Evolutionary conservation across 2,797 vertebrate species (phyloP).

Genomic region (Cygnus olor): DNA sequence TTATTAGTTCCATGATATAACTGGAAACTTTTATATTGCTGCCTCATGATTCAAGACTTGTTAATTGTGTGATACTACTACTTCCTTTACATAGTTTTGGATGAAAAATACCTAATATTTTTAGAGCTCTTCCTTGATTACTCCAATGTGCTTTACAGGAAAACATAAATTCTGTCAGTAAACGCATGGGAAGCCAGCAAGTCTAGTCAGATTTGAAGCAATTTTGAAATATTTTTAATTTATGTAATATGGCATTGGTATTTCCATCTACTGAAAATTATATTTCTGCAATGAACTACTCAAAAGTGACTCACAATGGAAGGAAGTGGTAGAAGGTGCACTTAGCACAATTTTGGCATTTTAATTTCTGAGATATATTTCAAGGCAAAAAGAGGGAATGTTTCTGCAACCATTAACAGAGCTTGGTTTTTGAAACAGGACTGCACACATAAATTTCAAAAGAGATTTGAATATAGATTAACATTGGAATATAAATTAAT

Average conservation of each 20-base stretch:
- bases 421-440: not conserved
- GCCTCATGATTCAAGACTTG: not conserved
- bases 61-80: not conserved
- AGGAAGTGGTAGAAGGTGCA: not conserved
- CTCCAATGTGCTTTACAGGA: not conserved
- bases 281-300: conserved; percentile 11
- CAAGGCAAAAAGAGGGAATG: not conserved
- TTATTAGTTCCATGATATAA: not conserved
- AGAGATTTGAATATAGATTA: not conserved
- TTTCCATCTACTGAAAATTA: conserved; percentile 25
- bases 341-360: not conserved
- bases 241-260: conserved; percentile 22
- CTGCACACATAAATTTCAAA: not conserved
- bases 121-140: conserved; percentile 3
- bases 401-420: not conserved
- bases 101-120: not conserved
- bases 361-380: conserved; percentile 1
- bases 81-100: not conserved
- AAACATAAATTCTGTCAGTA: conserved; percentile 15
- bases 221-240: conserved; percentile 20
- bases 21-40: not conserved
- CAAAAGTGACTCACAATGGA: conserved; percentile 23
- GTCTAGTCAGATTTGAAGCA: not conserved
- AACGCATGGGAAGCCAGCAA: not conserved
- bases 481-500: not conserved